Evolutionary conservation across 2,888 invertebrate genomes (phyloP), one percentile per base, ranked within the genome.

Genomic region (Trichacis sp.): DNA sequence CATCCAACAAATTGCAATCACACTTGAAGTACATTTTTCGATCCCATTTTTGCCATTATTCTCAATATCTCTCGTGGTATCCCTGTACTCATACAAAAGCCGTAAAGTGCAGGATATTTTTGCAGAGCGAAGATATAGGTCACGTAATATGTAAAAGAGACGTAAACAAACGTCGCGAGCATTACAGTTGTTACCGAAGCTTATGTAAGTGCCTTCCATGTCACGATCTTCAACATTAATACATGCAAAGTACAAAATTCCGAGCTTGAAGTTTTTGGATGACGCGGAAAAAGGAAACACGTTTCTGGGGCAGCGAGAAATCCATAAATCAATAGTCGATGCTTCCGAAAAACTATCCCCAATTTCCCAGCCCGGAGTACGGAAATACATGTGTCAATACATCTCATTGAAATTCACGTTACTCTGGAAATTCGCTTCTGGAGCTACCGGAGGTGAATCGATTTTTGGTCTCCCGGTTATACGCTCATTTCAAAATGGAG

Each of bases 391-490:
- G 61, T 42, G 4, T 40, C 57, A 66, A 58, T 49, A 55, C 59
- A 61, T 64, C 51, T 58, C 65, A 66, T 66, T 69, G 65, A 66
- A 63, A 69, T 61, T 64, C 48, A 61, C 57, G 58, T 60, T 63
- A 54, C 55, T 55, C 33, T 51, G 52, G 53, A 64, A 66, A 60
- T 60, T 65, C 52, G 49, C 53, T 59, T 54, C 62, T 56, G 59
- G 45, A 62, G 49, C 57, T 53, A 43, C 57, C 50, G 40, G 33
- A 40, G 46, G 66, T 64, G 57, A 60, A 66, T 69, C 55, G 47
- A 48, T 54, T 50, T 42, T 36, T 42, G 46, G 52, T 47, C 56
- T 38, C 36, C 40, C 38, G 33, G 20, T n/a, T 30, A 29, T 14
- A 24, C 17, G 20, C 50, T 57, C 55, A 36, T 62, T 55, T 46